Evolutionary conservation across 2,113 vertebrate genomes (phyloP), one percentile per base, ranked within the genome.

Genomic region (Passer domesticus): DNA sequence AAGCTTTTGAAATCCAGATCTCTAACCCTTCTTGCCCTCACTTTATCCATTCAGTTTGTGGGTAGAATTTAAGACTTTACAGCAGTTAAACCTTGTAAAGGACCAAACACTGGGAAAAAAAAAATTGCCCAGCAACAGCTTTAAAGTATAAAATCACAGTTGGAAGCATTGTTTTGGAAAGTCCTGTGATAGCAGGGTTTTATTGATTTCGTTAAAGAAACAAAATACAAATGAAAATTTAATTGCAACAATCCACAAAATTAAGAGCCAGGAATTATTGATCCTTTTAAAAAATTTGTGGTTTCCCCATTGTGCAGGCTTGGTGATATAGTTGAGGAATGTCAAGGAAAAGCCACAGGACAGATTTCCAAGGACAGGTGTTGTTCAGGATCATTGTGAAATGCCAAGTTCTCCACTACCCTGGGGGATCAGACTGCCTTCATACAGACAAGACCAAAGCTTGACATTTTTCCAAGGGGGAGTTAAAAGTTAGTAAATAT

Each of bases 221-320:
- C 30, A 3, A 47, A 58, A 31, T 27, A 30, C 5, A 79, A 70
- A 73, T 31, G 3, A 22, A 25, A 70, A 21, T 55, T 74, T 39
- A 55, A 60, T 55, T 87, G 47, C 23, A 55, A 6, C 35, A 19
- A 39, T 4, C 4, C 13, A 13, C 3, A 21, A 19, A 47, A 67
- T 4, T 4, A 30, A 63, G 56, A 41, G 18, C 4, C 24, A 76
- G 19, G 59, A 58, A 35, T 28, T 1, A 18, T 7, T n/a, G 10
- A 25, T 19, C 4, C 20, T 66, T 62, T 47, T 23, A 4, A 53
- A 75, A 77, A 49, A 19, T 3, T 0, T 22, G 24, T n/a, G 16
- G 9, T 19, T 90, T 70, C 6, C 8, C 3, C 9, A 0, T 28
- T 22, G 3, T 27, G 53, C 39, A 11, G 13, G 28, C 43, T 19